Base-by-base conservation (phyloP, 2,888 invertebrate species). In the Archaeoteleia sp. region DNA sequence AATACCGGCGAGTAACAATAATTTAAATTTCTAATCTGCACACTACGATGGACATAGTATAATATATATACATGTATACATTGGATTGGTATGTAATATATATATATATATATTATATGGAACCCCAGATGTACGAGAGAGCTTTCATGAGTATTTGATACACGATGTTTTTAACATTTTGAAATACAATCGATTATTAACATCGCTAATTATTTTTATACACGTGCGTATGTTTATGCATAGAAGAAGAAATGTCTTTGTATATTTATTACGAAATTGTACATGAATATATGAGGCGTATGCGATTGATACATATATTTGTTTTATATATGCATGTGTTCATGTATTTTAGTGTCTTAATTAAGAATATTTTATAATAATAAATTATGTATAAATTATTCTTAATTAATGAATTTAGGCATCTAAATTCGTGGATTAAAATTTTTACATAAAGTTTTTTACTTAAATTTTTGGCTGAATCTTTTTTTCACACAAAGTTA, bases 1-100 rank as follows among this genome's bases (percentile, higher is more conserved):
- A 74, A 71, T 73, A 75, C 71, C 76, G 77, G 79, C 67, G 73
- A 77, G 77, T 83, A 83, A 83, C 82, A 78, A 81, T 78, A 74
- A 75, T 71, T 69, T 25, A 13, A 49, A 17, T 27, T 54, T 68
- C 37, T 65, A 63, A 69, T 57, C 61, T 71, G 60, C 68, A 42
- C 60, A 30, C 71, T 71, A 75, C 58, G 35, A 49, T 70, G 61
- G 15, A 12, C 15, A 42, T 60, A 46, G n/a, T 17, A 25, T 6
- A 7, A 43, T 10, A 10, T 9, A 15, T 30, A 49, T 15, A 10
- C 13, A 30, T 9, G 13, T 37, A 40, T 49, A 32, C 45, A 17
- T 12, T 37, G 5, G 5, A 20, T 20, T 20, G 5, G 20, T 5
- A 20, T 5, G 5, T 5, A 20, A 5, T 20, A 20, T 20, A 20